These are phyloP conservation scores for Oryctes rhinoceros DNA, from an alignment of 1,140 invertebrate genomes.

Conservation along the genomic window DNA sequence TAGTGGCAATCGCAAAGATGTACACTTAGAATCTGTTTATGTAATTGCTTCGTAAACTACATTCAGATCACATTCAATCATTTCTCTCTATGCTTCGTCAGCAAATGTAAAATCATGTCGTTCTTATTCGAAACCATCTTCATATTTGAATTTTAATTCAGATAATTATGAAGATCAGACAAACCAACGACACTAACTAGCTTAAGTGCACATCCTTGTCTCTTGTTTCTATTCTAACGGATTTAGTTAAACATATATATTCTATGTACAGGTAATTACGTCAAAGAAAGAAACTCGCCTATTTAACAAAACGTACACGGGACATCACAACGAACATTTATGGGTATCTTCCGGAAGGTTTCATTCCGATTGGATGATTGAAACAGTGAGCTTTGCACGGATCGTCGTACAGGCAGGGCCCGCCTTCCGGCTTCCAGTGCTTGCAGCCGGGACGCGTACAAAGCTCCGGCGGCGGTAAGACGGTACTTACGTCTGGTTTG, in stretches of 20 bases:
- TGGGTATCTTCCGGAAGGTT: slow-evolving; percentile 50
- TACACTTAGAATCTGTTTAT: neutral
- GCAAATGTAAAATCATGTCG: no score
- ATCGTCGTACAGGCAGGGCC: slow-evolving; percentile 56
- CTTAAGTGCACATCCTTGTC: no score
- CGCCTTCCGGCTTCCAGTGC: slow-evolving; percentile 56
- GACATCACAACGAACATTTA: neutral
- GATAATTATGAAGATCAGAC: no score
- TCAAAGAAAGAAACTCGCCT: slow-evolving; percentile 31
- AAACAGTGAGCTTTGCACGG: slow-evolving; percentile 57
- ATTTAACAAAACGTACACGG: neutral
- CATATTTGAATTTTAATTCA: no score
- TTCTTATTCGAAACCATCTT: no score
- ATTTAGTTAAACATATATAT: no score
- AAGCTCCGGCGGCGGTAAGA: slow-evolving; percentile 45
- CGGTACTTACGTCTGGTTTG: slow-evolving; percentile 43
- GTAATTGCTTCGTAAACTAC: neutral
- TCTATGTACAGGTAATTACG: no score
- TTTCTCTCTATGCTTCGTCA: no score
- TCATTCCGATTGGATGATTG: slow-evolving; percentile 57
- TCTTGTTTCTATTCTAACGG: no score
- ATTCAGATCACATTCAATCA: no score
- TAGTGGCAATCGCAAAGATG: neutral
- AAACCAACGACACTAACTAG: no score
- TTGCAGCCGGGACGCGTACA: slow-evolving; percentile 56